These are phyloP conservation scores for Drosophila repletoides DNA, from an alignment of 1,140 invertebrate species.

Conservation along the genomic window DNA sequence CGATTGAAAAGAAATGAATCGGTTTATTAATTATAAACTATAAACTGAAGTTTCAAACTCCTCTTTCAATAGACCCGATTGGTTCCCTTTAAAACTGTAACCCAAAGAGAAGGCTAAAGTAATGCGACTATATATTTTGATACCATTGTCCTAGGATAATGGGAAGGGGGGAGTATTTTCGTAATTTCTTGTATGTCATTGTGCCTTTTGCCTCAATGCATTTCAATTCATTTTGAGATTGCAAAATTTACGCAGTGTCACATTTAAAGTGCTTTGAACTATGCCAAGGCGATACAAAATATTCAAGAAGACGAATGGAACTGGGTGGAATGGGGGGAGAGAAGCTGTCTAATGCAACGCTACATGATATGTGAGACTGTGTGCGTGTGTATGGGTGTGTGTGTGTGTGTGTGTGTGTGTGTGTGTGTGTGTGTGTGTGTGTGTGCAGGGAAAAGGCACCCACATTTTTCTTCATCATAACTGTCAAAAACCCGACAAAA, in stretches of 20 bases:
- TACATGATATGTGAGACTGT: no score
- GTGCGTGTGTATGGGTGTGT: no score
- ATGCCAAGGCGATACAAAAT: conserved; percentile 32
- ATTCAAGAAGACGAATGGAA: neutral
- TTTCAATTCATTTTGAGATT: conserved; percentile 63
- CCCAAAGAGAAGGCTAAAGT: no score
- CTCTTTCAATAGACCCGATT: no score
- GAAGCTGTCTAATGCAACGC: conserved; percentile 30
- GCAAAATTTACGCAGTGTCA: conserved; percentile 41
- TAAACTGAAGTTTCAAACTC: no score
- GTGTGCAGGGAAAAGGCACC: conserved; percentile 20
- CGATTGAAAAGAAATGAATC: no score
- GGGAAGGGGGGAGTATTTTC: no score
- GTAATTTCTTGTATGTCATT: conserved; percentile 3
- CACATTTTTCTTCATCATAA: conserved; percentile 74
- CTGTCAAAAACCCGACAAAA: conserved; percentile 69
- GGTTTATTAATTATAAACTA: no score
- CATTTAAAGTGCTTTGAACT: conserved; percentile 66
- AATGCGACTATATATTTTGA: no score
- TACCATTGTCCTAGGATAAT: no score
- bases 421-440: neutral
- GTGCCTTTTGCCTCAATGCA: conserved; percentile 33
- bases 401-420: no score
- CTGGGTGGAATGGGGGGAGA: conserved; percentile 8
- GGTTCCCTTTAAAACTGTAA: no score